Evolutionary conservation across 2,113 vertebrate genomes (phyloP), one percentile per base, ranked within the genome.

Genomic region (Amia ocellicauda): DNA sequence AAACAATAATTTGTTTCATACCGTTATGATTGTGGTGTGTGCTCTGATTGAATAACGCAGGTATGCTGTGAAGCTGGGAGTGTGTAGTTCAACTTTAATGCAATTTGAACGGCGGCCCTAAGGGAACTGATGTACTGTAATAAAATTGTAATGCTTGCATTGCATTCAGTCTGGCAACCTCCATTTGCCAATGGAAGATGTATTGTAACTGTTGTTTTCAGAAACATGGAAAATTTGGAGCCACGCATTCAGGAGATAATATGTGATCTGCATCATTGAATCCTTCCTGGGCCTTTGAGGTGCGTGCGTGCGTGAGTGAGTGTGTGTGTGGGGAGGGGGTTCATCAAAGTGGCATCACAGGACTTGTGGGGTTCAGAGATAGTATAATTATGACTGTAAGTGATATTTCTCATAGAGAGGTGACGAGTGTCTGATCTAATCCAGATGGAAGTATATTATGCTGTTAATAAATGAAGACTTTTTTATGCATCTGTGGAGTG

Each of bases 391-490:
- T 82, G 85, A 78, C 74, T 78, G 78, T 86, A 86, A 72, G 75
- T 83, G 80, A 85, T 86, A 80, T 83, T 84, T 86, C 72, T 83
- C 82, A 85, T 86, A 86, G 83, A 88, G 89, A 86, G 88, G 83
- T 89, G 70, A 86, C 86, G 83, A 86, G 82, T 84, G 83, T 88
- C 85, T 87, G 86, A 77, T 85, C 83, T 83, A 78, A 86, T 87
- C 88, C 90, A 91, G 89, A 91, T 91, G 89, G 90, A 90, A 89
- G 83, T 90, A 88, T 85, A 88, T 92, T 91, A 92, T 86, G 80
- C 90, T 90, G 88, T 92, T 93, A 91, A 92, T 92, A 93, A 91
- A 92, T 88, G 87, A 80, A 81, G 84, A 85, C 86, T 85, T 85
- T 87, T 86, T 82, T 83, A 86, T 88, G 88, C 90, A 91, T 93